Evolutionary conservation across 2,888 invertebrate genomes (phyloP), one percentile per base, ranked within the genome.

Genomic region (Erynnis tages): DNA sequence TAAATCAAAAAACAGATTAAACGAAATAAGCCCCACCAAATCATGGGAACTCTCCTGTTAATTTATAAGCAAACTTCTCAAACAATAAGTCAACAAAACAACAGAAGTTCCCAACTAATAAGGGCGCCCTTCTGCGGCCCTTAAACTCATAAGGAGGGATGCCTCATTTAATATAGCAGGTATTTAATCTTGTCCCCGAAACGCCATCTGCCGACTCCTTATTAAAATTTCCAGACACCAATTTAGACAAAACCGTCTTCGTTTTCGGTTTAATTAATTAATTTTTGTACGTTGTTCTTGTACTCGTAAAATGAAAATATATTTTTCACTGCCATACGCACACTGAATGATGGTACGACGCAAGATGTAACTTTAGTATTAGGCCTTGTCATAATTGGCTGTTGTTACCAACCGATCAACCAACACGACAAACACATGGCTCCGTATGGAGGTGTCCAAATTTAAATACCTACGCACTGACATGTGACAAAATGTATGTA

Each of bases 121-220:
- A 52, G 43, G 43, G 43, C 41, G 34, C 35, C 50, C 50, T 44
- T 41, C 37, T 37, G 34, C 17, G 43, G 43, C 34, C 50, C 50
- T 43, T 41, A 49, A 49, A 43, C 50, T 50, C 41, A 43, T 50
- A 50, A 50, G 50, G 43, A 50, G 50, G 35, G 50, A 50, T 37
- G 50, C 29, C 50, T 52, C 50, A 43, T 52, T 52, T 52, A 52
- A 52, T 52, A 52, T 30, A 52, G 43, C 44, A 52, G 50, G 50
- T 52, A 50, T 50, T 50, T 50, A 50, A 50, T 50, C 43, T 50
- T 50, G 50, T 50, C 43, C 43, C 43, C 19, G 14, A 43, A 34
- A 25, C 35, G 43, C 43, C 50, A 50, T 43, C 50, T 50, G 50
- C 17, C 43, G 34, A 35, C 35, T 35, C 19, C 43, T 43, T 50